phyloP scores from a whole-genome alignment of 2,797 vertebrate genomes.

The Selene dorsalis region DNA sequence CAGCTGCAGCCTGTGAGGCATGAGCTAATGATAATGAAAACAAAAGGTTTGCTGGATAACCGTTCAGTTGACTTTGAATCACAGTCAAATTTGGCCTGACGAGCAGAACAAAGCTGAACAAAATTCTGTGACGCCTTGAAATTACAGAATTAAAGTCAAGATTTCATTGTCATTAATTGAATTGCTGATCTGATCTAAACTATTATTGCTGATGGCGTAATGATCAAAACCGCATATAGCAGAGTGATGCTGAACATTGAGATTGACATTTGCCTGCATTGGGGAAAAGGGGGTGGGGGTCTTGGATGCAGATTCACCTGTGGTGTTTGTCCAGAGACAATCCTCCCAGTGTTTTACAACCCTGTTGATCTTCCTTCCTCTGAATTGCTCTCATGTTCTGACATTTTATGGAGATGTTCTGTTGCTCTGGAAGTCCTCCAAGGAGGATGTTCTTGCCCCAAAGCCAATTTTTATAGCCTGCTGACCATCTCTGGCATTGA shows the following conservation, averaged over 20 bases:
- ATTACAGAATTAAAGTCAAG: constrained; percentile 27
- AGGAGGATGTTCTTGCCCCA: constrained; percentile 70
- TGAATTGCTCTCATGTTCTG: constrained; percentile 67
- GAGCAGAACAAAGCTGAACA: constrained; percentile 23
- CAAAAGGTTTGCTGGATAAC: constrained; percentile 55
- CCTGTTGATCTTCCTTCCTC: constrained; percentile 60
- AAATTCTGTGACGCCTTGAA: constrained; percentile 32
- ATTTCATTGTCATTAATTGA: constrained; percentile 13
- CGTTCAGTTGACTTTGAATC: constrained; percentile 54
- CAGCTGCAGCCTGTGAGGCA: constrained; percentile 79
- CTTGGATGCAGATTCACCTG: constrained; percentile 63
- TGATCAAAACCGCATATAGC: constrained; percentile 50
- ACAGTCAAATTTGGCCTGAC: constrained; percentile 39
- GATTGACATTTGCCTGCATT: constrained; percentile 54
- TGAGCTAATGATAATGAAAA: constrained; percentile 72
- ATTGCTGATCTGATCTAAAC: constrained; percentile 34
- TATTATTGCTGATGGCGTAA: constrained; percentile 37
- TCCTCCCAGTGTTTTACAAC: constrained; percentile 66
- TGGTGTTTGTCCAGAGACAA: constrained; percentile 60
- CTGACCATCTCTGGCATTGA: constrained; percentile 65
- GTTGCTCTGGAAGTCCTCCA: constrained; percentile 77
- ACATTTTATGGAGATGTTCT: constrained; percentile 72
- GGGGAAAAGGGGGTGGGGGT: constrained; percentile 40
- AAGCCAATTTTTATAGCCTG: constrained; percentile 66
- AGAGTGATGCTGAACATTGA: constrained; percentile 45